These are phyloP conservation scores for Drosophila pseudotalamancana DNA, from an alignment of 2,888 invertebrate genomes.

Conservation along the genomic window DNA sequence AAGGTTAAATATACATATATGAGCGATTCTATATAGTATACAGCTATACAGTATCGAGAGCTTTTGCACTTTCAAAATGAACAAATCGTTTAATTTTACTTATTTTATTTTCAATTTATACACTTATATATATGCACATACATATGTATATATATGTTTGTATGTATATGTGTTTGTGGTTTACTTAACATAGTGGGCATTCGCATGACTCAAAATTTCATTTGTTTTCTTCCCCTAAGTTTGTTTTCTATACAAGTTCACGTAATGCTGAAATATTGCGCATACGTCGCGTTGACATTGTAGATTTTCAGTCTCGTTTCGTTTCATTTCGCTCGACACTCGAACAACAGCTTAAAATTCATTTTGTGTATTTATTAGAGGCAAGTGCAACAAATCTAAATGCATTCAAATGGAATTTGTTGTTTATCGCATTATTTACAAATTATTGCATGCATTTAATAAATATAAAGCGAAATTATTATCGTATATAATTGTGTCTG, in stretches of 20 bases:
- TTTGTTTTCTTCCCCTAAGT: conserved; percentile 5
- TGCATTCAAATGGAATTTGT: conserved; percentile 9
- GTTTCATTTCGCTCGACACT: conserved; percentile 55
- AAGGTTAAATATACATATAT: conserved; percentile 72
- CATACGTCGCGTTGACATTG: conserved; percentile 67
- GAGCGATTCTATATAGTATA: conserved; percentile 36
- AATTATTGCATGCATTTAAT: conserved; percentile 25
- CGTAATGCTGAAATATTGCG: conserved; percentile 48
- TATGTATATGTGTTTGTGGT: not conserved
- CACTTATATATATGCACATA: not conserved
- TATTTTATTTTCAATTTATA: conserved; percentile 9
- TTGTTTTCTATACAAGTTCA: conserved; percentile 9
- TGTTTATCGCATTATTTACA: conserved; percentile 22
- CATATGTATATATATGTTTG: not conserved
- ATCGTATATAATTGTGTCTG: conserved; percentile 8
- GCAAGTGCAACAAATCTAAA: conserved; percentile 46
- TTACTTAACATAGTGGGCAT: conserved; percentile 21
- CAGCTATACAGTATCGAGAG: conserved; percentile 39
- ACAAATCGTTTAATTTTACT: conserved; percentile 49
- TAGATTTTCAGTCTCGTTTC: conserved; percentile 31
- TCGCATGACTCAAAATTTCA: conserved; percentile 59
- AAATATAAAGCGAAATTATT: conserved; percentile 17
- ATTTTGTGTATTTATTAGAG: conserved; percentile 31
- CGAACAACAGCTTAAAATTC: conserved; percentile 18
- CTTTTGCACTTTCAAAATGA: conserved; percentile 58